Evolutionary conservation across 1,140 invertebrate genomes (phyloP), one percentile per base, ranked within the genome.

Genomic region (Ceratoteleas bidentatus): DNA sequence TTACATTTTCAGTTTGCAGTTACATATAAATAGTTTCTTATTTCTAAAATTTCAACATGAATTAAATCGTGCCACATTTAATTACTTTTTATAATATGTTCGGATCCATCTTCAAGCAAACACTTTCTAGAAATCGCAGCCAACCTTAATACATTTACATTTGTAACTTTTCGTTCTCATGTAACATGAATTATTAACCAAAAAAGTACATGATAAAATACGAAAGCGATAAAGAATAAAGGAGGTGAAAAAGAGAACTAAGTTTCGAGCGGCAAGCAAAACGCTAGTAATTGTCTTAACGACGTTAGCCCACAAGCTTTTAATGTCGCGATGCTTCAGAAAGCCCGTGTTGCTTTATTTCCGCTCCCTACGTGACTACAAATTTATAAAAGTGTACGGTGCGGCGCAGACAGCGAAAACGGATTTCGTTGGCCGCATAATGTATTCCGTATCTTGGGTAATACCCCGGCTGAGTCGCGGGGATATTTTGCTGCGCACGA

Each of bases 361-460:
- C 60, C 54, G 60, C 65, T 66, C 72, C 56, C 68, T 65, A 68
- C 79, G 79, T 81, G 79, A 81, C 79, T 81, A 73, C 79, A 81
- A 81, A 81, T 81, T 81, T 76, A 70, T 75, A 76, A 81, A 81
- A 76, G 72, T 66, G 73, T 56, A 75, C 53, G 15, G 47, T 36
- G 61, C 72, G 47, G 54, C 50, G 72, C 9, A 76, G 72, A 81
- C 79, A 72, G 73, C 73, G 79, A 72, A 76, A 81, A 76, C 79
- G 72, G 79, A 81, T 81, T 81, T 76, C 68, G 65, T 76, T 81
- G 72, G 66, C 73, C 61, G 62, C 72, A 68, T 81, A 81, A 81
- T 81, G 79, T 81, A 81, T 81, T 81, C 72, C 50, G 73, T 73
- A 81, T 81, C 68, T 66, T 76, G 62, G 68, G 68, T 82, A 77